phyloP scores from a whole-genome alignment of 2,888 invertebrate genomes.

The Hybos culiciformis region DNA sequence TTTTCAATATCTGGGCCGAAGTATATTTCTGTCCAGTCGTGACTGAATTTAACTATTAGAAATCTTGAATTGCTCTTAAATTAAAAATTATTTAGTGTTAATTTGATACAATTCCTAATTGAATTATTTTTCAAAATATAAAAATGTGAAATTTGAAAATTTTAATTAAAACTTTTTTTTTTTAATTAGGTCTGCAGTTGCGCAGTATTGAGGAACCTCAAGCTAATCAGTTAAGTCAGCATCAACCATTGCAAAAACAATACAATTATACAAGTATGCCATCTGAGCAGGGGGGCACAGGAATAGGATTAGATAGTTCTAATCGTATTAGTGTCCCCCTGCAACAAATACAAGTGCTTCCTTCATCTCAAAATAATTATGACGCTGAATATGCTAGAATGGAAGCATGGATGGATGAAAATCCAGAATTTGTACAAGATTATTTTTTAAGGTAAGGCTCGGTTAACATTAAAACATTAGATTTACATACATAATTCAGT shows the following conservation, averaged over 20 bases:
- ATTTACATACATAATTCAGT: no score
- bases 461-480: no score
- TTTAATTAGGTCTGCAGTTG: slow-evolving; percentile 69
- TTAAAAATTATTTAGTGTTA: no score
- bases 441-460: slow-evolving; percentile 74
- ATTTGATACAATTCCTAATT: no score
- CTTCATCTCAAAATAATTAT: slow-evolving; percentile 41
- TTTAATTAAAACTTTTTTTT: slow-evolving; percentile 6
- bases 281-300: slow-evolving; percentile 49
- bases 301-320: slow-evolving; percentile 46
- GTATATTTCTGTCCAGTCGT: no score
- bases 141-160: no score
- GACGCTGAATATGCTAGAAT: slow-evolving; percentile 80
- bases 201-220: slow-evolving; percentile 74
- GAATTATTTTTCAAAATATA: no score
- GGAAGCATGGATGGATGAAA: slow-evolving; percentile 93
- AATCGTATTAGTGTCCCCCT: slow-evolving; percentile 37
- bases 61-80: no score
- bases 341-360: slow-evolving; percentile 26
- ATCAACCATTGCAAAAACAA: slow-evolving; percentile 1
- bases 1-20: no score
- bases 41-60: no score
- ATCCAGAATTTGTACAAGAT: slow-evolving; percentile 89
- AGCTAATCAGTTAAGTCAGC: slow-evolving; percentile 16
- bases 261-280: slow-evolving; percentile 40